Evolutionary conservation across 2,888 invertebrate genomes (phyloP).

Genomic region (Drosophila meridiana): DNA sequence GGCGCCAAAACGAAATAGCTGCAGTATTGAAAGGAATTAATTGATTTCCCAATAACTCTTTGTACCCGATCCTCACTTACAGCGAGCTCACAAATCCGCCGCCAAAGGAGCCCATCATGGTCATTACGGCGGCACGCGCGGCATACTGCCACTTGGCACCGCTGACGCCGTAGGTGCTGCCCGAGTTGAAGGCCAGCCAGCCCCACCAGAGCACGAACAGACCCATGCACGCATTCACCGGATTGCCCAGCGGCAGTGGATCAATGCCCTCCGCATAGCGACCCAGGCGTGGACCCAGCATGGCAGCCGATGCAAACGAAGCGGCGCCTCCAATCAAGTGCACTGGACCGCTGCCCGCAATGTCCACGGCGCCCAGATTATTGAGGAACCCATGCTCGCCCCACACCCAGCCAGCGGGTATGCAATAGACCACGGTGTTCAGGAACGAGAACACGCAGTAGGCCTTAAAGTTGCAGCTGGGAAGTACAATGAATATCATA

Average conservation of each 20-base stretch:
- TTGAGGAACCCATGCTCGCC: conserved; percentile 94
- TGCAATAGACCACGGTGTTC: conserved; percentile 95
- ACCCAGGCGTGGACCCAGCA: conserved; percentile 95
- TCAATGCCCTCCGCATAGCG: conserved; percentile 91
- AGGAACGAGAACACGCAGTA: conserved; percentile 95
- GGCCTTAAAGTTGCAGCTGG: conserved; percentile 94
- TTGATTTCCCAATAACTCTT: not conserved
- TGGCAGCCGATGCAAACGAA: conserved; percentile 94
- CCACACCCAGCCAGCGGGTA: conserved; percentile 98
- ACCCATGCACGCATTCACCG: conserved; percentile 96
- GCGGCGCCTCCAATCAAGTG: conserved; percentile 93
- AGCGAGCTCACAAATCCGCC: conserved; percentile 89
- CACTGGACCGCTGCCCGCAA: conserved; percentile 96
- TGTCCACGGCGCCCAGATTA: conserved; percentile 94
- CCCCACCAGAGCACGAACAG: conserved; percentile 98
- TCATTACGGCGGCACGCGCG: conserved; percentile 94
- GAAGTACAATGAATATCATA: not conserved
- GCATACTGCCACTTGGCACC: conserved; percentile 96
- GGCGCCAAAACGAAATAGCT: conserved; percentile 89
- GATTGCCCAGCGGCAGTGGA: conserved; percentile 92
- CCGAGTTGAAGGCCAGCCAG: conserved; percentile 98
- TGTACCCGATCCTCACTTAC: conserved; percentile 75
- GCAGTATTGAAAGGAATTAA: conserved; percentile 28
- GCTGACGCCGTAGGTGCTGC: conserved; percentile 92
- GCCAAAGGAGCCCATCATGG: conserved; percentile 95